Conservation (phyloP, 2,113 vertebrate species). For the Corythornis vintsioides region DNA sequence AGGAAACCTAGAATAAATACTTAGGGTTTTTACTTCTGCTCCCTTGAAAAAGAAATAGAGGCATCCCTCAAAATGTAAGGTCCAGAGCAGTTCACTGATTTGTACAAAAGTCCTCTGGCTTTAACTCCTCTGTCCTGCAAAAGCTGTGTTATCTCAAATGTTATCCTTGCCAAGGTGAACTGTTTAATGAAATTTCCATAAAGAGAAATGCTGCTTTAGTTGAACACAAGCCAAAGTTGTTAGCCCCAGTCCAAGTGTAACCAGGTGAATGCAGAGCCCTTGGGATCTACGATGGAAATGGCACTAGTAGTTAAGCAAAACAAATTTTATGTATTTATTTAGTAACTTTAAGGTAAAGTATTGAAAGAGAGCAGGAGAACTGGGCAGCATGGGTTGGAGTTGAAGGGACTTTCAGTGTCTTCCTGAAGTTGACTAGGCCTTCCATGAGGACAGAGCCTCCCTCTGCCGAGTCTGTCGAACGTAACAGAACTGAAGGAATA, state of each 20-base stretch:
- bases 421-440: background rate
- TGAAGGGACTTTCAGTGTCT: background rate
- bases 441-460: background rate
- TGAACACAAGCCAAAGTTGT: background rate
- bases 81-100: background rate
- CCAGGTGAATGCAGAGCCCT: background rate
- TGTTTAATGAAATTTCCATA: background rate
- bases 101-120: background rate
- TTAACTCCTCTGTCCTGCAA: background rate
- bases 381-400: no score
- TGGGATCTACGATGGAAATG: fast-evolving
- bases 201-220: background rate
- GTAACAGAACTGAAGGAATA: fast-evolving
- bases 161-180: background rate
- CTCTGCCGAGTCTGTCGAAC: background rate
- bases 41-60: background rate
- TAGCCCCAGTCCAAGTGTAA: background rate
- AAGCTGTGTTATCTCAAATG: background rate
- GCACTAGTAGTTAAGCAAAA: background rate
- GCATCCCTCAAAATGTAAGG: background rate
- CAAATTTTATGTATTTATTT: background rate
- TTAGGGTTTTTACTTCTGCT: background rate
- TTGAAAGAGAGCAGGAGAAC: background rate
- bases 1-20: background rate
- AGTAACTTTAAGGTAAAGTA: background rate